These are phyloP conservation scores for Xenopus borealis DNA, from an alignment of 2,113 vertebrate genomes.

Conservation along the genomic window DNA sequence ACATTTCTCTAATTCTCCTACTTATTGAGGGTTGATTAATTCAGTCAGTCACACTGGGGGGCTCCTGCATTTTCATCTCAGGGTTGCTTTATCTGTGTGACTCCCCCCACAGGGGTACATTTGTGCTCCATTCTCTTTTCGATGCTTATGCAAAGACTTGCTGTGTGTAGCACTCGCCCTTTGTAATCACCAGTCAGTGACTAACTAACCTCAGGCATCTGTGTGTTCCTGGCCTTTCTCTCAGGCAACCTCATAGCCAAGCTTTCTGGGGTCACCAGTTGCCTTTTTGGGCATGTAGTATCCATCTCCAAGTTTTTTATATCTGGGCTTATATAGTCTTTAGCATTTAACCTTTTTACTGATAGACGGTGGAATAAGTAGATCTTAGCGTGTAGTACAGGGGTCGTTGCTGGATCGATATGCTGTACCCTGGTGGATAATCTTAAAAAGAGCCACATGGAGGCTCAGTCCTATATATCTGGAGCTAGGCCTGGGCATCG, in stretches of 20 bases:
- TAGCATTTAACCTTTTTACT: neutral
- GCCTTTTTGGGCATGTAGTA: neutral
- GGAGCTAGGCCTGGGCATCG: slow-evolving; percentile 11
- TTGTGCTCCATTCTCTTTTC: neutral
- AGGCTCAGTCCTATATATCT: neutral
- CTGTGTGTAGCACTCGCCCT: no score
- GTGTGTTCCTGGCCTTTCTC: neutral
- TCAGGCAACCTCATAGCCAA: neutral
- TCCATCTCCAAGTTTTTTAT: neutral
- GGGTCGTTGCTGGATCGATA: neutral
- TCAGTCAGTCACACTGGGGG: neutral
- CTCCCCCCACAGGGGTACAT: no score
- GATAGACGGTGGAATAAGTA: neutral
- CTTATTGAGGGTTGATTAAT: neutral
- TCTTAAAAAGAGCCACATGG: slow-evolving; percentile 11
- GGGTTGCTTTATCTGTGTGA: neutral
- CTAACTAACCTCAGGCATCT: neutral
- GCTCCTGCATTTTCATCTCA: neutral
- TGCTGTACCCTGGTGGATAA: slow-evolving; percentile 21
- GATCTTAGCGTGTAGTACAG: neutral
- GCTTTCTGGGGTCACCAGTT: neutral
- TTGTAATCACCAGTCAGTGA: neutral
- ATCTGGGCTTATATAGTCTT: neutral
- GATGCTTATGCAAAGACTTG: neutral
- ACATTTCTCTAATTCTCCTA: neutral